phyloP scores from a whole-genome alignment of 2,113 vertebrate genomes.

The Rhegmatorhina hoffmannsi region DNA sequence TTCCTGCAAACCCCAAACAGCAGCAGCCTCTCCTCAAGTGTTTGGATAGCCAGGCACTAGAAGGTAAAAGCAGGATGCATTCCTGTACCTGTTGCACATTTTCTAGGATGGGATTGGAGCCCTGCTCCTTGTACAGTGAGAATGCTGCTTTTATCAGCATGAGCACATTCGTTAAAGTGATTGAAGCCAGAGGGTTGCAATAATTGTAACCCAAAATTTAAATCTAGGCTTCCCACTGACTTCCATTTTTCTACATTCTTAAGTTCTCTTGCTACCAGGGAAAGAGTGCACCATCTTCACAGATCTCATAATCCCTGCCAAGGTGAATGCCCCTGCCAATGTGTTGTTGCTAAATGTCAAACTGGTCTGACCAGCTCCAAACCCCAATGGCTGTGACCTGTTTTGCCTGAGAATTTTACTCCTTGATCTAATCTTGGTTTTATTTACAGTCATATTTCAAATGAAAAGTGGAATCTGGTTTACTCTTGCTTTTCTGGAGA shows the following conservation, averaged over 20 bases:
- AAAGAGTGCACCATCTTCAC: not conserved
- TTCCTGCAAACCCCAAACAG: not conserved
- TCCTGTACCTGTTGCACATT: not conserved
- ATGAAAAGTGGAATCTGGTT: slow-evolving; percentile 3
- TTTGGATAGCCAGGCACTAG: not conserved
- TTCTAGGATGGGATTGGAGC: not conserved
- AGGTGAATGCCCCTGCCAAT: not conserved
- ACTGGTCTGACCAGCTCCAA: slow-evolving; percentile 60
- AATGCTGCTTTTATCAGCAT: not conserved
- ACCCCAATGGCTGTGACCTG: not conserved
- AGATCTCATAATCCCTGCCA: not conserved
- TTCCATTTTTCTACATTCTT: not conserved
- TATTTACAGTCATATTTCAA: slow-evolving; percentile 35
- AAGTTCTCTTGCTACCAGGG: not conserved
- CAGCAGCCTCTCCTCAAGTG: not conserved
- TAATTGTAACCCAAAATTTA: not conserved
- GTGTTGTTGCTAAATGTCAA: not conserved
- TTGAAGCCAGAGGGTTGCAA: not conserved
- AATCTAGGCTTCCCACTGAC: not conserved
- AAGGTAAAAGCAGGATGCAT: not conserved
- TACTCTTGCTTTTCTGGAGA: not conserved
- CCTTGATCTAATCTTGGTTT: slow-evolving; percentile 53
- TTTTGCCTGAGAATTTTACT: slow-evolving; percentile 7
- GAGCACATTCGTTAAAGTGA: not conserved
- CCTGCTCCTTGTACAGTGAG: not conserved